A percentile compares a stretch with the other conserved stretches of the same genome.
Conservation (phyloP, 2,113 vertebrate species). For the Myrmecophaga tridactyla region DNA sequence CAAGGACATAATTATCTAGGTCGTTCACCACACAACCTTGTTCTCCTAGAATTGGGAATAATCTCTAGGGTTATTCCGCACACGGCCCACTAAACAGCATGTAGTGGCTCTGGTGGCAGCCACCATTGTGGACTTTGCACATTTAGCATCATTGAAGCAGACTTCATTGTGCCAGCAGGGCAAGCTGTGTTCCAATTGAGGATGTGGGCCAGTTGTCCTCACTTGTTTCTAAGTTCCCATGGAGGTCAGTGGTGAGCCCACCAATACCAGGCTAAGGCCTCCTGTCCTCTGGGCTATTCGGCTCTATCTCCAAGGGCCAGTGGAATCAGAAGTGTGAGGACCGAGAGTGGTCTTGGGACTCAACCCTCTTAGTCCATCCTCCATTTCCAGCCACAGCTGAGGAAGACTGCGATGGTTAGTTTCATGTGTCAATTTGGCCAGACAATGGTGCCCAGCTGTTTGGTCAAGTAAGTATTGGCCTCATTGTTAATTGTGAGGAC, state of each 20-base stretch:
- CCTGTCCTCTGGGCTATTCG: rapidly evolving
- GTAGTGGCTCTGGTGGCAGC: neutral
- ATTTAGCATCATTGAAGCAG: neutral
- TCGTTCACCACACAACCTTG: neutral
- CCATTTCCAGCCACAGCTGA: too few species aligned
- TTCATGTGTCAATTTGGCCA: too few species aligned
- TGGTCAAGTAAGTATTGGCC: too few species aligned
- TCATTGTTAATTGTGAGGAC: too few species aligned
- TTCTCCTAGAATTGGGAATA: neutral
- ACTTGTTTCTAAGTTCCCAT: neutral
- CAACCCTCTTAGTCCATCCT: too few species aligned
- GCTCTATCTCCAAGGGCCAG: neutral
- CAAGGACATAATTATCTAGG: too few species aligned
- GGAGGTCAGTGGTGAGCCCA: neutral
- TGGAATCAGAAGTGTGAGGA: neutral
- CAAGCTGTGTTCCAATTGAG: neutral
- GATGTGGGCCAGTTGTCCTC: neutral
- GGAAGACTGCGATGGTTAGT: too few species aligned
- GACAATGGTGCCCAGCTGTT: too few species aligned
- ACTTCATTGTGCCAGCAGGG: too few species aligned
- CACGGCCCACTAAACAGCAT: neutral
- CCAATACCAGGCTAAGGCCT: neutral
- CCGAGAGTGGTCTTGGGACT: neutral
- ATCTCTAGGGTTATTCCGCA: too few species aligned
- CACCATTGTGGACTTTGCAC: neutral